Evolutionary conservation across 2,797 vertebrate genomes (phyloP).

Genomic region (Parauchenoglanis ngamensis): DNA sequence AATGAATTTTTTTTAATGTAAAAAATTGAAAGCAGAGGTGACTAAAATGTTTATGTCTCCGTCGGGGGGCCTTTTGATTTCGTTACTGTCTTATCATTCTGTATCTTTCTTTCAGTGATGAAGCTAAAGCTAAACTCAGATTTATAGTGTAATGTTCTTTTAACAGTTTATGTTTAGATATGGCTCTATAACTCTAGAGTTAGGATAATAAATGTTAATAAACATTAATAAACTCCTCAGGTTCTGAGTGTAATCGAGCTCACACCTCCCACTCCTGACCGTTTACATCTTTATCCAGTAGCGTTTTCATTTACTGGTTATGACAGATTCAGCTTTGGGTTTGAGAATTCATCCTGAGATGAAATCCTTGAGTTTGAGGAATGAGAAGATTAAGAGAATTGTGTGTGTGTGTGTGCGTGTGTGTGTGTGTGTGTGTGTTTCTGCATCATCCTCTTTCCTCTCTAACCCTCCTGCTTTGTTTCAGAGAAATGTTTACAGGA

Average conservation of each 20-base stretch:
- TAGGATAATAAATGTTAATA: too few relatives aligned
- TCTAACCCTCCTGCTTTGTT: constrained; percentile 21
- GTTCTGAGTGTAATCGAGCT: neutral
- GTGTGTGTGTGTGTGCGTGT: constrained; percentile 11
- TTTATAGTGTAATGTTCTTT: too few relatives aligned
- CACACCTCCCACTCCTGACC: neutral
- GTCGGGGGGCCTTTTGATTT: neutral
- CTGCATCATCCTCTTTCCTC: constrained; percentile 3
- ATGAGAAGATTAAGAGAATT: neutral
- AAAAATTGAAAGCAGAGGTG: too few relatives aligned
- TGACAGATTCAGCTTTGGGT: neutral
- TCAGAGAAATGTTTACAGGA: constrained; percentile 12
- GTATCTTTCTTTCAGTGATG: neutral
- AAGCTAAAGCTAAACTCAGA: too few relatives aligned
- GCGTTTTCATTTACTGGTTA: neutral
- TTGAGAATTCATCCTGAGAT: neutral
- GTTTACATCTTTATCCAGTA: neutral
- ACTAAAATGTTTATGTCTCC: neutral
- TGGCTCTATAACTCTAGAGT: neutral
- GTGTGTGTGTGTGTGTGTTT: constrained; percentile 21
- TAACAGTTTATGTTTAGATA: too few relatives aligned
- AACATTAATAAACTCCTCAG: neutral
- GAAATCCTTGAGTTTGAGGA: neutral
- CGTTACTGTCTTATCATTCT: neutral
- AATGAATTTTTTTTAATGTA: too few relatives aligned